Base-by-base conservation (phyloP, 2,797 vertebrate genomes). In the Avahi laniger region DNA sequence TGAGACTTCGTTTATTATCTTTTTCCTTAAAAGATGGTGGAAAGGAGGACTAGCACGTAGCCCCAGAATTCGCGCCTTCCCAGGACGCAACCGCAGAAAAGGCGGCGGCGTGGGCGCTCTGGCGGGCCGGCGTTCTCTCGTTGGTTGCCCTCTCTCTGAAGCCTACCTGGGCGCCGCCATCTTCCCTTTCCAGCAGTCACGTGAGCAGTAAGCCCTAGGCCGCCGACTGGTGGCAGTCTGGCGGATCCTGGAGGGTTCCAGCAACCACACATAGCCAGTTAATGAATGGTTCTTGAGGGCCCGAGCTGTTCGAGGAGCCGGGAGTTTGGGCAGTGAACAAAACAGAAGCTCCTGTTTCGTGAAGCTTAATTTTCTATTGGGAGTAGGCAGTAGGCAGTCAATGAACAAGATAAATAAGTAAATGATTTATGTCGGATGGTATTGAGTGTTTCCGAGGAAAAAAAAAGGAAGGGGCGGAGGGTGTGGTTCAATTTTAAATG, bases 1-100 rank as follows among this genome's bases (percentile, higher is more conserved):
- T 5, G 20, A 63, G 10, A 15, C 26, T 65, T 35, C 20, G n/a
- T 35, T 43, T 1, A 38, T 41, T 76, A 28, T 38, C 8, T 22
- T 38, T 81, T 38, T 24, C 33, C 35, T 5, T 75, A 13, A 48
- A 83, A 91, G 61, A 89, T 26, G 88, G n/a, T 79, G 73, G 15
- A 4, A 38, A 35, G 69, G 91, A 93, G 1, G 33, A 61, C 73
- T 57, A 30, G 73, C 75, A 13, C 76, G 7, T 2, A 67, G 11
- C 33, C 22, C 73, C 89, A 1, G 73, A 87, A 89, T 91, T 86
- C 93, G 72, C 95, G 96, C 96, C 96, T 95, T 97, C 89, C 92
- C 85, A 72, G 73, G 78, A 72, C 89, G 75, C 94, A 54, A 46
- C 28, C 85, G 52, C 88, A 70, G 80, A 70, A 18, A 2, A 30